These are phyloP conservation scores for Polyodon spathula DNA, from an alignment of 2,113 vertebrate genomes.

Conservation along the genomic window DNA sequence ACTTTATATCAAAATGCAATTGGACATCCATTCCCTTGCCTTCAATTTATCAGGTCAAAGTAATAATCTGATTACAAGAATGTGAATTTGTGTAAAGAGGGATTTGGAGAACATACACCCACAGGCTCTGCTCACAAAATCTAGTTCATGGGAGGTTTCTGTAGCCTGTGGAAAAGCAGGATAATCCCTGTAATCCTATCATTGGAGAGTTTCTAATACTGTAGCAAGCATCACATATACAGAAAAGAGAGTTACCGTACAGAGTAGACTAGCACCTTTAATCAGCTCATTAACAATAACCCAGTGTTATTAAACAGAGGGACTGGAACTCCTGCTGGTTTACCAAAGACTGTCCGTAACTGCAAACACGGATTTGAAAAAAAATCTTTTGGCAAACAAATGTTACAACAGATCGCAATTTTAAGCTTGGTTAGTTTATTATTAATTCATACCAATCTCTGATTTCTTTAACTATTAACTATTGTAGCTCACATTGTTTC, in stretches of 20 bases:
- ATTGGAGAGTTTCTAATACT: slow-evolving; percentile 7
- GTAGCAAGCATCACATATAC: slow-evolving; percentile 2
- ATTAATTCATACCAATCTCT: too few relatives aligned
- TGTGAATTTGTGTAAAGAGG: neutral
- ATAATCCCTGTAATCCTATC: slow-evolving; percentile 10
- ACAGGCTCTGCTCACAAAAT: neutral
- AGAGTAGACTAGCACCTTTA: slow-evolving; percentile 24
- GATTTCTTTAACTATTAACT: too few relatives aligned
- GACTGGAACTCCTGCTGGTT: too few relatives aligned
- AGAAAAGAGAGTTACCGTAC: too few relatives aligned
- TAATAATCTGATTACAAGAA: slow-evolving; percentile 13
- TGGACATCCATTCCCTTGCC: neutral
- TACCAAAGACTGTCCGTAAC: too few relatives aligned
- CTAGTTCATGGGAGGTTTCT: neutral
- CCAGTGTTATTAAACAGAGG: too few relatives aligned
- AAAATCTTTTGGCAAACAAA: too few relatives aligned
- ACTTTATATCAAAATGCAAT: neutral
- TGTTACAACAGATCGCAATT: too few relatives aligned
- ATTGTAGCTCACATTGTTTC: too few relatives aligned
- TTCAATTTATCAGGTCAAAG: neutral
- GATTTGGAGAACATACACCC: neutral
- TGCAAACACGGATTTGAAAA: too few relatives aligned
- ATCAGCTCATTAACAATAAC: too few relatives aligned
- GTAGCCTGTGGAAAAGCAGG: slow-evolving; percentile 5
- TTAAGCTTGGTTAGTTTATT: too few relatives aligned